Evolutionary conservation across 2,797 vertebrate species (phyloP), one percentile per base, ranked within the genome.

Genomic region (Sebastes itinus): DNA sequence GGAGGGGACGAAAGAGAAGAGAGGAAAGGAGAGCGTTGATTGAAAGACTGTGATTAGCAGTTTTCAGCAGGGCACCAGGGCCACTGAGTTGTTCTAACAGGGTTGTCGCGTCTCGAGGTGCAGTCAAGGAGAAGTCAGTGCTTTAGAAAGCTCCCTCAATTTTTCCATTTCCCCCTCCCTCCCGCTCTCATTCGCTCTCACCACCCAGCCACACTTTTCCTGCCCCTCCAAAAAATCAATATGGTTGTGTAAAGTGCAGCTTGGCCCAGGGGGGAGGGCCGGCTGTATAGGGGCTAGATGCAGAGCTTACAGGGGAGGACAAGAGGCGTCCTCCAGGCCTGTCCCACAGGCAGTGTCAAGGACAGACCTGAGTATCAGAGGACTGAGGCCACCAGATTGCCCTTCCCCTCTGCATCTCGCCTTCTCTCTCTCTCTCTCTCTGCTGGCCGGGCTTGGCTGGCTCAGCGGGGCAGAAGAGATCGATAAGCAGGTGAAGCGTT

Each of bases 401-500:
- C 82, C 79, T 88, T 90, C 79, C 82, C 68, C 76, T 78, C 80
- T 80, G 81, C 78, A 77, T 75, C 76, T 75, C 58, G 22, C 67
- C 78, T 77, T 83, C 71, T 85, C 84, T 87, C 87, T 84, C n/a
- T 73, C 66, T 86, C 86, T 88, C 14, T 42, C 88, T 38, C 18
- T 86, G 28, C 55, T 64, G 80, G 88, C 88, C 70, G 10, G 42
- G 79, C 87, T 75, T 13, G 81, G 84, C 74, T 77, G 85, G 86
- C 88, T 91, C 88, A 83, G 77, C 11, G 63, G 89, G 93, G 93
- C 86, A 89, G 80, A 89, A 88, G 90, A 89, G 94, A 97, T 95
- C 93, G 94, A 97, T 96, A 95, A 93, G 87, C 94, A 95, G 95
- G 89, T 93, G 90, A 93, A 96, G 96, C 95, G 94, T 96, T 96